Evolutionary conservation across 2,797 vertebrate species (phyloP).

Genomic region (Peromyscus attwateri): DNA sequence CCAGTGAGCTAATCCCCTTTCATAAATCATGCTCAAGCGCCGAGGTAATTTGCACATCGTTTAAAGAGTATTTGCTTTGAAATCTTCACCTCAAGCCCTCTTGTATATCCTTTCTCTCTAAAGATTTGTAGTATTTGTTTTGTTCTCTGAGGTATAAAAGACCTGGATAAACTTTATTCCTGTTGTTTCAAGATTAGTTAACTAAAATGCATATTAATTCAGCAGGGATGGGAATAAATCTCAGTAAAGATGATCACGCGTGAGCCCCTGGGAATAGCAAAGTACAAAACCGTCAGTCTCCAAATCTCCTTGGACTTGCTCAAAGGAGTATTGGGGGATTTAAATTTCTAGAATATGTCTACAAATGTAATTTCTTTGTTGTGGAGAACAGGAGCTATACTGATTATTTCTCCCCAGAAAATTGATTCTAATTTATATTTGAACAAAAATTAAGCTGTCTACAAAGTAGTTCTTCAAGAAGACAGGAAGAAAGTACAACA

Average conservation of each 20-base stretch:
- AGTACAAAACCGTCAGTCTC: slow-evolving; percentile 89
- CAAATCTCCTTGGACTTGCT: slow-evolving; percentile 90
- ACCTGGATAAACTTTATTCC: slow-evolving; percentile 92
- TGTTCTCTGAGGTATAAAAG: slow-evolving; percentile 93
- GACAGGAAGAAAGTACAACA: slow-evolving; percentile 51
- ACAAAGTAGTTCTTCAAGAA: slow-evolving; percentile 70
- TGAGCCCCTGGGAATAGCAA: slow-evolving; percentile 85
- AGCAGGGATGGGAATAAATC: slow-evolving; percentile 89
- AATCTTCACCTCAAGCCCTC: slow-evolving; percentile 93
- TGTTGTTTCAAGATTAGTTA: slow-evolving; percentile 93
- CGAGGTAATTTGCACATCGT: slow-evolving; percentile 93
- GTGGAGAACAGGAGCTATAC: slow-evolving; percentile 78
- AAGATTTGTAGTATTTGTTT: slow-evolving; percentile 93
- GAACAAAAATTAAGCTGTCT: slow-evolving; percentile 80
- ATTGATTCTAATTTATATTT: slow-evolving; percentile 82
- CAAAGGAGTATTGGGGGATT: slow-evolving; percentile 87
- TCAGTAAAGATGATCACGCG: slow-evolving; percentile 90
- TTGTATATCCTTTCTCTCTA: slow-evolving; percentile 91
- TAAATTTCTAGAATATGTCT: slow-evolving; percentile 86
- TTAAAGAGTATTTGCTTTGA: slow-evolving; percentile 93
- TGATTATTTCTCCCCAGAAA: slow-evolving; percentile 87
- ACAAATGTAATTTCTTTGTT: slow-evolving; percentile 88
- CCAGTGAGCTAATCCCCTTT: slow-evolving; percentile 91
- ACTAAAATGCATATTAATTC: slow-evolving; percentile 93
- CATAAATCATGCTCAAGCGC: slow-evolving; percentile 91